Percentiles rank a stretch among this genome's conserved stretches.
Conservation (phyloP, 2,797 vertebrate species). For the Neosalanx taihuensis region DNA sequence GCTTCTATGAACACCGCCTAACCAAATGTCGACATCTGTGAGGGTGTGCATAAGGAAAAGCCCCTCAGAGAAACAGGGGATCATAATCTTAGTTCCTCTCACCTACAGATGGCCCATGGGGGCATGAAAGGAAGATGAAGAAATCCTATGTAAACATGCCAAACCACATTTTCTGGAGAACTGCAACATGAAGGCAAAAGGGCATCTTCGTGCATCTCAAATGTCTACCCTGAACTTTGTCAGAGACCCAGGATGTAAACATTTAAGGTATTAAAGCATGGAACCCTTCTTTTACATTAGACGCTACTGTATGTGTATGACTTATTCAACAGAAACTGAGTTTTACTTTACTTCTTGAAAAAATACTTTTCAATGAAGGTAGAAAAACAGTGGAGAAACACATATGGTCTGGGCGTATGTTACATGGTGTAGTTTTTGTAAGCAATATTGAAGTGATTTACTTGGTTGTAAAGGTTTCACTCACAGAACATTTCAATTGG, state of each 20-base stretch:
- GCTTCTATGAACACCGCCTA: conserved; percentile 73
- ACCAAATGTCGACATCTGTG: conserved; percentile 79
- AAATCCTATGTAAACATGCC: conserved; percentile 76
- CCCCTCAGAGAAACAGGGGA: conserved; percentile 71
- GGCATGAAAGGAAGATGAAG: conserved; percentile 72
- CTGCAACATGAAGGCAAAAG: conserved; percentile 70
- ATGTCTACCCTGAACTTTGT: conserved; percentile 60
- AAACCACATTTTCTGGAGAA: conserved; percentile 72
- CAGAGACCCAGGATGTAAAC: conserved; percentile 68
- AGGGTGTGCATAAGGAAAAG: conserved; percentile 74
- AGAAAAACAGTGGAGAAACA: conserved; percentile 54
- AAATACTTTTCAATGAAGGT: conserved; percentile 49
- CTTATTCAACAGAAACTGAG: conserved; percentile 33
- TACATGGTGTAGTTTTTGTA: conserved; percentile 75
- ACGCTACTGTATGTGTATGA: conserved; percentile 42
- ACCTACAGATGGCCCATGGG: conserved; percentile 71
- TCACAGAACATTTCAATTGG: conserved; percentile 72
- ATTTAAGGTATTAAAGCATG: conserved; percentile 58
- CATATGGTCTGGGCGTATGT: conserved; percentile 74
- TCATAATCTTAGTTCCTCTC: conserved; percentile 76
- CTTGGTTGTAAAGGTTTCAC: conserved; percentile 76
- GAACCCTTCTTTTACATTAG: conserved; percentile 50
- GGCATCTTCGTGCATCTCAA: conserved; percentile 61
- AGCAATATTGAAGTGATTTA: conserved; percentile 77
- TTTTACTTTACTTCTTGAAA: conserved; percentile 43